Conservation (phyloP, 2,888 invertebrate species). For the Digitonthophagus gazella region DNA sequence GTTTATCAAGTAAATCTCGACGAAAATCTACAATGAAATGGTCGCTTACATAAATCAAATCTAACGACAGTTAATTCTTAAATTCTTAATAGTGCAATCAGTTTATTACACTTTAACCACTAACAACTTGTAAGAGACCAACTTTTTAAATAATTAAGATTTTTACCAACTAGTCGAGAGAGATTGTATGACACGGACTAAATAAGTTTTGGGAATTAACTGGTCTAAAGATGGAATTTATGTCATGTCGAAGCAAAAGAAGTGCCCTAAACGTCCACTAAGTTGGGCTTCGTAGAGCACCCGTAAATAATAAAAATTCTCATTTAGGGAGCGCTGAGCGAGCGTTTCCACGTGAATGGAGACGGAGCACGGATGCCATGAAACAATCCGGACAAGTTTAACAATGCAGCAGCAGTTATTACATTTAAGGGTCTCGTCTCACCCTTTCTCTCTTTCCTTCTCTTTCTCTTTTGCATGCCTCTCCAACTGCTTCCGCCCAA, state of each 20-base stretch:
- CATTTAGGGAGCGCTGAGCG: conserved; percentile 4
- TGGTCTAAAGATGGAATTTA: neutral
- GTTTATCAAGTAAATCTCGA: neutral
- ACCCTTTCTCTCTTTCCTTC: neutral
- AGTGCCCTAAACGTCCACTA: neutral
- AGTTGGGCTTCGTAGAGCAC: neutral
- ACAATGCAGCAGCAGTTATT: conserved; percentile 26
- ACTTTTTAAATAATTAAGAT: too few relatives aligned
- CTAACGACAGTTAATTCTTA: neutral
- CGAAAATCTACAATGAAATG: neutral
- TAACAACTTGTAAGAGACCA: neutral
- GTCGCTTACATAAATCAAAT: neutral
- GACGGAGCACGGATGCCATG: conserved; percentile 5
- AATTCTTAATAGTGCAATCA: too few relatives aligned
- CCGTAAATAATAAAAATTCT: conserved; percentile 17
- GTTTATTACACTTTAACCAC: too few relatives aligned
- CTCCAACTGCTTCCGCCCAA: conserved; percentile 26
- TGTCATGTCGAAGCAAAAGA: neutral
- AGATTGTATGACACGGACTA: too few relatives aligned
- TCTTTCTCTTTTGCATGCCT: neutral
- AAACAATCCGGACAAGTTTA: conserved; percentile 23
- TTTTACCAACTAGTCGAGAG: neutral
- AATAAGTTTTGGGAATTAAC: neutral
- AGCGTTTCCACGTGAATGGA: conserved; percentile 14
- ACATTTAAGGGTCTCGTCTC: conserved; percentile 19